Evolutionary conservation across 2,797 vertebrate genomes (phyloP), one percentile per base, ranked within the genome.

Genomic region (Numenius phaeopus): DNA sequence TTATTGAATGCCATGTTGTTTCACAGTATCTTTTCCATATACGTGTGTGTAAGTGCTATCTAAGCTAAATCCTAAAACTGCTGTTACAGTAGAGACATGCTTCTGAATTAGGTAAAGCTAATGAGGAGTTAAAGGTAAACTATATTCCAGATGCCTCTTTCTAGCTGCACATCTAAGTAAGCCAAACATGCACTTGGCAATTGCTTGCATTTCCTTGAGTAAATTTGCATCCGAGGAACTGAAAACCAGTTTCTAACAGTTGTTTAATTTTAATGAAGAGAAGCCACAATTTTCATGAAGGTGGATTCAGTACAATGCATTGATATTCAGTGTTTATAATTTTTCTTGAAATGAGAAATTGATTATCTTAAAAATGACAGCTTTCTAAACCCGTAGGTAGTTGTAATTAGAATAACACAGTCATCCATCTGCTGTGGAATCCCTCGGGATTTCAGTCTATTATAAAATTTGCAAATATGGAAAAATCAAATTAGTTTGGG

Each of bases 321-420:
- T 55, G 70, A 89, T 93, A 96, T 52, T 97, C 93, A 88, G 3
- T 57, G 5, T 94, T 96, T 97, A 89, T 94, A 76, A 82, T 96
- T 87, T 97, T 97, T 96, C 94, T 94, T 96, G 67, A 96, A 98
- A 97, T 97, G 94, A 98, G 59, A 97, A 98, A 97, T 97, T 92
- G 82, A 97, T 97, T 97, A 93, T 97, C 89, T 96, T 98, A 69
- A 91, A 97, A 97, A 92, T 93, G 93, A 95, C 92, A 96, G 81
- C 75, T 97, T 97, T 97, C 72, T 97, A 97, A 97, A 97, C 91
- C 90, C 95, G 58, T 78, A 94, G 92, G 95, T 98, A 88, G 90
- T 75, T 98, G 94, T 98, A 98, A 98, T 98, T 98, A 98, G 81
- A 98, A 96, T 96, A 97, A 94, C 91, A 97, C 76, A 95, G 64